Percentiles rank a stretch among this genome's conserved stretches.
These are phyloP conservation scores for Dysdera silvatica DNA, from an alignment of 1,140 invertebrate genomes.

Conservation along the genomic window DNA sequence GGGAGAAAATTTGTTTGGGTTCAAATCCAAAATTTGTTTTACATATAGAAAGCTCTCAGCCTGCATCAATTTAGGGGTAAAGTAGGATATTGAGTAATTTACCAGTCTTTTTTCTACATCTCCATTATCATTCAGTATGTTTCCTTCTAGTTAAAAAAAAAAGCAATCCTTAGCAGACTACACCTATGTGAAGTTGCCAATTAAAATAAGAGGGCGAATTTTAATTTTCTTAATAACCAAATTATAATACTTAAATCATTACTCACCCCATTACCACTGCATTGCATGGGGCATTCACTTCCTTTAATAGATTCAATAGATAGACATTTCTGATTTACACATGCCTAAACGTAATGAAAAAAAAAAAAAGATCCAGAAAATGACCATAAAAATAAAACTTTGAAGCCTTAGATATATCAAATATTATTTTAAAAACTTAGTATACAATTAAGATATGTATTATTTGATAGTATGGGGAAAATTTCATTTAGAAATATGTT, in stretches of 20 bases:
- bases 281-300: constrained; percentile 65
- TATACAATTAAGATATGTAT: too few species aligned
- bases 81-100: not conserved
- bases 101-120: not conserved
- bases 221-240: too few species aligned
- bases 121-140: not conserved
- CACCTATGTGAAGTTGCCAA: not conserved
- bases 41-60: too few species aligned
- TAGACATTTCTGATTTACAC: constrained; percentile 82
- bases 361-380: constrained; percentile 25
- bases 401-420: not conserved
- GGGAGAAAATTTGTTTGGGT: too few species aligned
- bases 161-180: not conserved
- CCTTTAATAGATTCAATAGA: constrained; percentile 47
- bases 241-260: too few species aligned
- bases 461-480: too few species aligned
- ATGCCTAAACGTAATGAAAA: constrained; percentile 75
- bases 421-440: too few species aligned
- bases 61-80: too few species aligned
- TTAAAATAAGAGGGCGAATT: not conserved
- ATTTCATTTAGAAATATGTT: too few species aligned
- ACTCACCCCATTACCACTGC: constrained; percentile 69
- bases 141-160: not conserved
- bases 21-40: too few species aligned
- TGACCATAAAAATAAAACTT: not conserved